Percentiles rank a stretch among this genome's conserved stretches.
phyloP scores from a whole-genome alignment of 1,140 invertebrate genomes.

The Harpegnathos saltator region DNA sequence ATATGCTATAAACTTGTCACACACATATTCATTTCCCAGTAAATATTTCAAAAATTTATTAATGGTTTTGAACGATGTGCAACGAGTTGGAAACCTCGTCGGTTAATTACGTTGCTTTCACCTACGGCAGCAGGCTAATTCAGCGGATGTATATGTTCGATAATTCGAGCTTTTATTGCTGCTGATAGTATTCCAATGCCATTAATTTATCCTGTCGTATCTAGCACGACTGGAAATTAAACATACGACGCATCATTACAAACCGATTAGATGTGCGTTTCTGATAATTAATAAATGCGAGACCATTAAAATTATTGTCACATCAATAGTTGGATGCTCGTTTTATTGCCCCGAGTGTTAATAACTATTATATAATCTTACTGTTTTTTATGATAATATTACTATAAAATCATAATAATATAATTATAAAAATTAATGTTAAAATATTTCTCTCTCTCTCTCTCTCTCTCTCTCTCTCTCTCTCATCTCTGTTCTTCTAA shows the following conservation, averaged over 20 bases:
- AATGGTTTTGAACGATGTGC: constrained; percentile 8
- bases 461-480: too few relatives aligned
- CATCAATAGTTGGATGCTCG: not conserved
- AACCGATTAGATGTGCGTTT: constrained; percentile 80
- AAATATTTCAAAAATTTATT: constrained; percentile 68
- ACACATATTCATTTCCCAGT: constrained; percentile 45
- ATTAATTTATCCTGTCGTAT: constrained; percentile 82
- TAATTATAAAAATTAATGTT: not conserved
- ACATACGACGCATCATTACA: constrained; percentile 81
- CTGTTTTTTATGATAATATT: not conserved
- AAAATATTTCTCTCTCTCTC: constrained; percentile 4
- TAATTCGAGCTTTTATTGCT: constrained; percentile 81
- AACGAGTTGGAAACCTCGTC: constrained; percentile 64
- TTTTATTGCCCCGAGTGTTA: constrained; percentile 4
- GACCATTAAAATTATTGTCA: constrained; percentile 13
- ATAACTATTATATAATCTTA: not conserved
- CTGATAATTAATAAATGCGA: constrained; percentile 80
- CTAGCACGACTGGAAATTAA: constrained; percentile 80
- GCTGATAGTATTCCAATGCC: constrained; percentile 78
- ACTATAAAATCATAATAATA: not conserved
- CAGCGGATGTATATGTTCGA: constrained; percentile 68
- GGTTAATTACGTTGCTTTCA: constrained; percentile 69
- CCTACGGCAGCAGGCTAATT: constrained; percentile 48
- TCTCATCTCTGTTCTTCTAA: not conserved
- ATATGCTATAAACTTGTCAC: constrained; percentile 32